Evolutionary conservation across 1,140 invertebrate genomes (phyloP).

Genomic region (Scaptomyza pallida): DNA sequence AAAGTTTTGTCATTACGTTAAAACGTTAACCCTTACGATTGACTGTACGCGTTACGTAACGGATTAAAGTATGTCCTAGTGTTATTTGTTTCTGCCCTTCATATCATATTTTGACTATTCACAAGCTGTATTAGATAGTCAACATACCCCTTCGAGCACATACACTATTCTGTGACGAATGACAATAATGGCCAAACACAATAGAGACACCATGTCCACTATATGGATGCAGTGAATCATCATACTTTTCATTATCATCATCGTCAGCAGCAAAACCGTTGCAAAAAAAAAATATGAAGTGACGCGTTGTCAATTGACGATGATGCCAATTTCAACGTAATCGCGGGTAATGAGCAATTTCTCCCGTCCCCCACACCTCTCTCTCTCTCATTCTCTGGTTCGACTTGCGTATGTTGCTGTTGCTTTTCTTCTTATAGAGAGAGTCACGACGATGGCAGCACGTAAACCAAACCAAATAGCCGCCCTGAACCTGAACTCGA

Average conservation of each 20-base stretch:
- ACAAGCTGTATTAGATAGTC: not conserved
- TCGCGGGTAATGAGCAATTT: conserved; percentile 4
- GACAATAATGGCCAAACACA: conserved; percentile 9
- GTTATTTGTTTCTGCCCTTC: no score
- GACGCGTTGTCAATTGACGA: conserved; percentile 28
- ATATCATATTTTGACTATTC: not conserved
- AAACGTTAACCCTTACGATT: no score
- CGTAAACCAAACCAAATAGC: conserved; percentile 53
- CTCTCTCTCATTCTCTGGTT: not conserved
- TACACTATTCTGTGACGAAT: no score
- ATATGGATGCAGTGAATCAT: conserved; percentile 45
- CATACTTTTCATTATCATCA: not conserved
- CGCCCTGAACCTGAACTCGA: conserved; percentile 51
- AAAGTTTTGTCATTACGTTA: no score
- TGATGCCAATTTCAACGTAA: conserved; percentile 17
- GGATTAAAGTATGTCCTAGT: no score
- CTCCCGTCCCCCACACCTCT: not conserved
- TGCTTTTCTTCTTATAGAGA: not conserved
- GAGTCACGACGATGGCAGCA: conserved; percentile 32
- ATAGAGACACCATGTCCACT: not conserved
- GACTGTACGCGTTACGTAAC: no score
- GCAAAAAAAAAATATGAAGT: not conserved
- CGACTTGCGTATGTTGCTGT: not conserved
- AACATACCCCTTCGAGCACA: not conserved
- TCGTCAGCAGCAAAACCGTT: not conserved